A percentile compares a stretch with the other conserved stretches of the same genome.
These are phyloP conservation scores for Copidosoma aretas DNA, from an alignment of 2,888 invertebrate species.

Conservation along the genomic window DNA sequence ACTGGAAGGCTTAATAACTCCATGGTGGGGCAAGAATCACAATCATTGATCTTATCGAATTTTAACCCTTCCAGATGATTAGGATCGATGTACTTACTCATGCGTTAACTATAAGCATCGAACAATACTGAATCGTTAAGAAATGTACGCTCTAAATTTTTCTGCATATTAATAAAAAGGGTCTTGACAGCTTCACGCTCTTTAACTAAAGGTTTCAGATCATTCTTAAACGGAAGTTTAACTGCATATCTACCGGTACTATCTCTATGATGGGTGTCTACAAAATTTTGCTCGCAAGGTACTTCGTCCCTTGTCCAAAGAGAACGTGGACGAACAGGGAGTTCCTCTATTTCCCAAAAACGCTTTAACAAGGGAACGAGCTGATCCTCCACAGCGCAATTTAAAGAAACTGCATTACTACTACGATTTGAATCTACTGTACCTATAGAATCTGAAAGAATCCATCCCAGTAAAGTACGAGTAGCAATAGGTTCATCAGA, in stretches of 20 bases:
- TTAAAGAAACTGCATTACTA: too few species aligned
- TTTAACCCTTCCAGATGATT: not conserved
- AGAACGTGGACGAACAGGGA: too few species aligned
- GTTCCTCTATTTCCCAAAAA: too few species aligned
- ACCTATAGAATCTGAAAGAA: too few species aligned
- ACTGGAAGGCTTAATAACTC: not conserved
- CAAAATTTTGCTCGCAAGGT: not conserved
- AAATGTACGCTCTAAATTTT: not conserved
- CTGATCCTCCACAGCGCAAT: too few species aligned
- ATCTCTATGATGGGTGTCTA: not conserved
- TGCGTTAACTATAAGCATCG: not conserved
- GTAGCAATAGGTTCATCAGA: too few species aligned
- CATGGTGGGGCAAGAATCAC: not conserved
- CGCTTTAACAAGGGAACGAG: too few species aligned
- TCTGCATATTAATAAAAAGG: not conserved
- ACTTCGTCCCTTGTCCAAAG: not conserved
- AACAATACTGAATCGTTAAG: not conserved
- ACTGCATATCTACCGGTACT: not conserved
- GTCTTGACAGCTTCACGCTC: not conserved
- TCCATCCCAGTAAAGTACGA: too few species aligned
- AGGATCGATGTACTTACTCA: not conserved
- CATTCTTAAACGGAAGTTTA: not conserved
- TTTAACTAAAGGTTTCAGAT: not conserved
- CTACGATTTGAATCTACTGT: too few species aligned
- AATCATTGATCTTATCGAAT: not conserved